Evolutionary conservation across 2,113 vertebrate genomes (phyloP), one percentile per base, ranked within the genome.

Genomic region (Perca fluviatilis): DNA sequence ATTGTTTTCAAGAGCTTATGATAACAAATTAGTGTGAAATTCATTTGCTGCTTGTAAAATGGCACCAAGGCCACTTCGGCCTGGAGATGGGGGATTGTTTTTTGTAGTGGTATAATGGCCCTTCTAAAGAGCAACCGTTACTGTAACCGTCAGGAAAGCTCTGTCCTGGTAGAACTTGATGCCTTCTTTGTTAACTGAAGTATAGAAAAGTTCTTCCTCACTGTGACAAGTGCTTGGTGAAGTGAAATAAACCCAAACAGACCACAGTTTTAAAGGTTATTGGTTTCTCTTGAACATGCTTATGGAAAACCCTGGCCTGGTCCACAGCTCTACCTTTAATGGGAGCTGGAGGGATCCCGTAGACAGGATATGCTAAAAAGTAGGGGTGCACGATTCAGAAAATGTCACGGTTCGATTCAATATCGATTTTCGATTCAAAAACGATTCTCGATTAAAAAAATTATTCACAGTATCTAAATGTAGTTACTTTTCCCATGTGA

Each of bases 1-100:
- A 80, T n/a, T 67, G 14, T 83, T 71, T 71, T 68, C 61, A 5
- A 25, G 68, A 85, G 43, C 61, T 54, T 70, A 58, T 63, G 74
- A 78, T 80, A 74, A 84, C 67, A 74, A 74, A 86, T 77, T 50
- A 66, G 71, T 80, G 80, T 69, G 79, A 87, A 92, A 91, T 89
- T 79, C 4, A 84, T 87, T 85, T 84, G 46, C 49, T 81, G 47
- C 85, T 88, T 8, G 60, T 88, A 82, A 91, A 92, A 83, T 74
- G 49, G 72, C 71, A 66, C 51, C 19, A 23, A 74, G 73, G 57
- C 54, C 62, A 70, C 66, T 81, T 80, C 30, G 62, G 70, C 76
- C 87, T 77, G 25, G 11, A 82, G 70, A 77, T 61, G 72, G 69
- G 71, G 61, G 63, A 58, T 49, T 71, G 83, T 56, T 51, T 36